phyloP scores from a whole-genome alignment of 2,797 vertebrate species.

The Protonibea diacanthus region DNA sequence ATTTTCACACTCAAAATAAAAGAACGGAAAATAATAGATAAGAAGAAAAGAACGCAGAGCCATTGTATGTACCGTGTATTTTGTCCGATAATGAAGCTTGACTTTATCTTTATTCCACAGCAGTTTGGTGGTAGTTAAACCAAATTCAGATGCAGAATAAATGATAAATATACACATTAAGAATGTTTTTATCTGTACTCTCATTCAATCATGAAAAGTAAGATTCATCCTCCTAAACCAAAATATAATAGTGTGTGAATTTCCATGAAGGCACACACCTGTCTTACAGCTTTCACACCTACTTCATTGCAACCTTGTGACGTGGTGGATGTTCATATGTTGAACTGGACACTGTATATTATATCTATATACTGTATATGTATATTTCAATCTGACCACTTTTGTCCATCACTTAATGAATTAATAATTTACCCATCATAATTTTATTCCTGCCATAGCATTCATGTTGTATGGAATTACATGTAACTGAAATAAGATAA shows the following conservation, averaged over 20 bases:
- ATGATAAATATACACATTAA: neutral
- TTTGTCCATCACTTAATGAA: neutral
- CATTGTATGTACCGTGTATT: neutral
- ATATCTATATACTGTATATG: no score
- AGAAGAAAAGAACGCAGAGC: neutral
- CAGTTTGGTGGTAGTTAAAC: neutral
- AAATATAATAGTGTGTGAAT: no score
- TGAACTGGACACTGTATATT: no score
- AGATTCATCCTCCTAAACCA: neutral
- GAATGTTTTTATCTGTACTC: neutral
- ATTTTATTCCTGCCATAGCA: neutral
- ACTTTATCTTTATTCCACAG: neutral
- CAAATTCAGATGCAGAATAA: neutral
- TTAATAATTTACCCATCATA: neutral
- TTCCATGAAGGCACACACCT: neutral
- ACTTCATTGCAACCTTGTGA: neutral
- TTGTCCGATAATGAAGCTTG: neutral
- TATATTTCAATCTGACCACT: neutral
- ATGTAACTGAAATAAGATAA: no score
- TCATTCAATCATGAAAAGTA: neutral
- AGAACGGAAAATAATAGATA: neutral
- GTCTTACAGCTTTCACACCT: neutral
- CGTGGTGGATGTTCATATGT: neutral
- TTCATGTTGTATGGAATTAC: neutral
- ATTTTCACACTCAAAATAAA: conserved; percentile 50